Evolutionary conservation across 2,888 invertebrate species (phyloP), one percentile per base, ranked within the genome.

Genomic region (Lottia gigantea): DNA sequence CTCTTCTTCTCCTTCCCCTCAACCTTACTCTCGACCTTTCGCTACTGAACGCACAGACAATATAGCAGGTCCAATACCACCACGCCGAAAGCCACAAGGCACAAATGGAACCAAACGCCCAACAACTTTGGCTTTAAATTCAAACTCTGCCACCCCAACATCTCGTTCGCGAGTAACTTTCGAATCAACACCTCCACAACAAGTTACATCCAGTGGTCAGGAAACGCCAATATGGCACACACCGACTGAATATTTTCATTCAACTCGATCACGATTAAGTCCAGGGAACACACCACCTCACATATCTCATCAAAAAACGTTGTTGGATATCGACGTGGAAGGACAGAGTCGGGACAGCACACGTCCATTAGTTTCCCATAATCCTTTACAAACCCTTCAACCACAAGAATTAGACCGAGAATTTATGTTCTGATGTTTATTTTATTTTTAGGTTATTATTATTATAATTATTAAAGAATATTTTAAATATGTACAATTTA

Each of bases 241-340:
- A 94, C 96, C 96, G 81, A 95, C 95, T 85, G 94, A 94, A 83
- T 95, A 95, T 62, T 96, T 95, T 88, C 92, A 95, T 79, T 95
- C 95, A 12, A 95, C 95, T 2, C 76, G 84, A 69, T 85, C 85
- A 16, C 80, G 82, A 47, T 76, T 82, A 68, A 95, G 94, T 66
- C 95, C 95, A 1, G 86, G 87, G 62, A 84, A 82, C 76, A 85
- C 86, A 0, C 87, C 87, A 8, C 87, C 86, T 26, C 83, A 85
- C 75, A 84, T 86, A 66, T 73, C 77, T 25, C 87, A 86, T 73
- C 83, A 83, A 65, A 85, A 82, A 69, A 87, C 87, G 0, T 79
- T 88, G 71, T 80, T 88, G 47, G 87, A 87, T 76, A 87, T 87
- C 66, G 88, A 88, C 71, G 85, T 88, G 71, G 87, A 86, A 49